Evolutionary conservation across 2,888 invertebrate genomes (phyloP).

Genomic region (Drosophila macrothrix): DNA sequence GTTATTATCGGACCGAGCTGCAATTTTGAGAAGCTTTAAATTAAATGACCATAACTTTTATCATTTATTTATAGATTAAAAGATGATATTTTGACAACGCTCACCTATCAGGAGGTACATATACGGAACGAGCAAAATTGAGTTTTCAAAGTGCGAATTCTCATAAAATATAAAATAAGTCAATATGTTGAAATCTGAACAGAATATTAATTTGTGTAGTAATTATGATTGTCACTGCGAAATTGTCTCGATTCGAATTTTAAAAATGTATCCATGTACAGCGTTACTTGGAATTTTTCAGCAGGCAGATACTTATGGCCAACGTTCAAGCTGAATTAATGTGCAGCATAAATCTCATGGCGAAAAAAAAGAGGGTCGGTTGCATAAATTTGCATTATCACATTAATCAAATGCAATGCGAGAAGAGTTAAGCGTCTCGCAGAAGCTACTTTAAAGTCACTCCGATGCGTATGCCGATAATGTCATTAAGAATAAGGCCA

Average conservation of each 20-base stretch:
- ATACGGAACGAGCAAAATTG: neutral
- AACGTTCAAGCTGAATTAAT: constrained; percentile 57
- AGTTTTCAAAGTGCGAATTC: neutral
- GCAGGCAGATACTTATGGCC: constrained; percentile 20
- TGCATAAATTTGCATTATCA: constrained; percentile 77
- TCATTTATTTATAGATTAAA: neutral
- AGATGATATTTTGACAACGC: neutral
- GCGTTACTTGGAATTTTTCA: constrained; percentile 12
- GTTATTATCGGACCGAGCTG: neutral
- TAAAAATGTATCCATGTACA: neutral
- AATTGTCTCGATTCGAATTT: constrained; percentile 5
- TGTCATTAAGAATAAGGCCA: constrained; percentile 58
- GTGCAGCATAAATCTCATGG: constrained; percentile 62
- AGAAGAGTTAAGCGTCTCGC: constrained; percentile 33
- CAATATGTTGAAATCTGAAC: neutral
- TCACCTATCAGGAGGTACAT: neutral
- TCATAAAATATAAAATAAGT: no score
- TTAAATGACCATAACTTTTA: neutral
- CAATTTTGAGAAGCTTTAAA: neutral
- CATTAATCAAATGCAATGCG: constrained; percentile 74
- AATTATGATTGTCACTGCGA: neutral
- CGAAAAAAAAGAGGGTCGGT: constrained; percentile 46
- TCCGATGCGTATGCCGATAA: constrained; percentile 70
- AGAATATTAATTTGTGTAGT: neutral
- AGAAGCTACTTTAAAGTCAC: constrained; percentile 35